Conservation (phyloP, 2,797 vertebrate species). For the Synanceia verrucosa region DNA sequence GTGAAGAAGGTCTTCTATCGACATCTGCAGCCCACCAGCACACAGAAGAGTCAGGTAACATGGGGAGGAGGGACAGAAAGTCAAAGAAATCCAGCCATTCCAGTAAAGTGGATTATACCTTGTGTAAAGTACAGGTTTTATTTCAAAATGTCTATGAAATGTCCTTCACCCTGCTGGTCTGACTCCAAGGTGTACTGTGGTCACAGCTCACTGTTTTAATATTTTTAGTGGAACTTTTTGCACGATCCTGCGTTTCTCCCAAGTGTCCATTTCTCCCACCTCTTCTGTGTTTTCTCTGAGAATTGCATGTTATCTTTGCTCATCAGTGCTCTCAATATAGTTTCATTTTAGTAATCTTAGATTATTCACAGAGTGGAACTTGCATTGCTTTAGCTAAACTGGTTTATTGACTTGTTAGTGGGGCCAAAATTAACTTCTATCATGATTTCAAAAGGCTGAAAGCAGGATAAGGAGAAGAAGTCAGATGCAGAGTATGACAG, state of each 20-base stretch:
- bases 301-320: neutral
- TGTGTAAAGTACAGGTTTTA: neutral
- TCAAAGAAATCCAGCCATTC: neutral
- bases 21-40: constrained; percentile 92
- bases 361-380: neutral
- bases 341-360: neutral
- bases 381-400: neutral
- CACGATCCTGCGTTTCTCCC: neutral
- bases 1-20: constrained; percentile 95
- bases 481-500: neutral
- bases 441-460: neutral
- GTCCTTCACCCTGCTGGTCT: neutral
- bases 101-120: constrained; percentile 5
- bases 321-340: neutral
- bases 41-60: constrained; percentile 96
- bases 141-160: neutral
- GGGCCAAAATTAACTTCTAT: neutral
- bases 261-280: neutral
- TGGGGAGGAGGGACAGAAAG: neutral
- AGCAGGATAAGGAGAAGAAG: neutral
- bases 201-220: neutral
- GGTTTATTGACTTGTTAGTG: neutral
- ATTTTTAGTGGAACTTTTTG: neutral
- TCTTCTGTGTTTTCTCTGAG: neutral
- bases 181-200: neutral